Percentiles rank a stretch among this genome's conserved stretches.
Conservation (phyloP, 2,888 invertebrate species). For the Koerneria pararmatus region DNA sequence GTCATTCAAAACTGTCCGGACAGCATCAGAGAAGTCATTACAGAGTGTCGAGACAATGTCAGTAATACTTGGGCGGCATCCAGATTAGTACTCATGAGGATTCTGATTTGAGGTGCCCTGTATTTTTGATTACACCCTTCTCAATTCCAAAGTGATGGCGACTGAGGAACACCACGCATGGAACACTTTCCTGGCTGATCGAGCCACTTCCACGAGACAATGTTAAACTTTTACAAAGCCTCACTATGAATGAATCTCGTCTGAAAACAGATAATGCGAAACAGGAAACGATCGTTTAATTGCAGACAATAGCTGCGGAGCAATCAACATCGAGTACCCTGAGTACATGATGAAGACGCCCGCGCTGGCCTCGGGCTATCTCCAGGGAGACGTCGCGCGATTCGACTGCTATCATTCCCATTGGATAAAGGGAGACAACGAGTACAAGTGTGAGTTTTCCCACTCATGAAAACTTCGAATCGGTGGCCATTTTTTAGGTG, state of each 20-base stretch:
- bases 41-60: slow-evolving; percentile 56
- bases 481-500: slow-evolving; percentile 26
- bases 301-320: slow-evolving; percentile 58
- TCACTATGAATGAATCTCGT: not conserved
- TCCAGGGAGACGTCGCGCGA: slow-evolving; percentile 50
- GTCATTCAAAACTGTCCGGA: slow-evolving; percentile 47
- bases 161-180: slow-evolving; percentile 48
- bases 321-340: slow-evolving; percentile 59
- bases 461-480: not conserved
- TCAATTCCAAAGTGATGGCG: slow-evolving; percentile 55
- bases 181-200: slow-evolving; percentile 42
- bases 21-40: slow-evolving; percentile 49
- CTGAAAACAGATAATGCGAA: not conserved
- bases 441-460: slow-evolving; percentile 51
- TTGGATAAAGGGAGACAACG: slow-evolving; percentile 56
- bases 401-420: slow-evolving; percentile 58
- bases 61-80: not conserved
- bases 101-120: slow-evolving; percentile 39
- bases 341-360: slow-evolving; percentile 58
- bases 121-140: slow-evolving; percentile 50
- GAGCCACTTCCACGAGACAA: slow-evolving; percentile 41
- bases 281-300: not conserved
- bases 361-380: slow-evolving; percentile 51
- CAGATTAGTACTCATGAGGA: not conserved
- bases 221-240: slow-evolving; percentile 31